Conservation (phyloP, 2,888 invertebrate genomes). For the Heterodera filipjevi region DNA sequence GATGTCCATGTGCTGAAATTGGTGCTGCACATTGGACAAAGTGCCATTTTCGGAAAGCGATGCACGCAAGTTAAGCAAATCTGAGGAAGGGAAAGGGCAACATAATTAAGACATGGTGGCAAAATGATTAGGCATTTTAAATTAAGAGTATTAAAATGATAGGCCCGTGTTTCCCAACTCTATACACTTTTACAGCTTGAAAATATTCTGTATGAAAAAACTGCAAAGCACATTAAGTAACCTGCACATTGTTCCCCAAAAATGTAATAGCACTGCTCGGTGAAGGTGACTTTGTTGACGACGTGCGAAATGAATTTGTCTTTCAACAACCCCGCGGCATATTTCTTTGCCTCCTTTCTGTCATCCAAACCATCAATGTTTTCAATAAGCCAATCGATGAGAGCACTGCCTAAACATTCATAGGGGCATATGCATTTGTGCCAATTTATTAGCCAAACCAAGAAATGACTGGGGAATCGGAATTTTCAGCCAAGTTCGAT, state of each 20-base stretch:
- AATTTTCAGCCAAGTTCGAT: conserved; percentile 98
- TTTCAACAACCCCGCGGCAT: conserved; percentile 53
- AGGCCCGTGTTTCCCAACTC: no score
- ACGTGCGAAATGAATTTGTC: conserved; percentile 58
- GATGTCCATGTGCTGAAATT: background rate
- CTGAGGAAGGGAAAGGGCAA: conserved; percentile 4
- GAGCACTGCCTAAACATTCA: conserved; percentile 48
- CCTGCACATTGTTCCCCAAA: conserved; percentile 49
- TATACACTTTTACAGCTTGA: no score
- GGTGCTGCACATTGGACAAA: background rate
- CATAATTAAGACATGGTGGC: no score
- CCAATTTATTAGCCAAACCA: conserved; percentile 67
- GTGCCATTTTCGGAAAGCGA: background rate
- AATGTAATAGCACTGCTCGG: conserved; percentile 58
- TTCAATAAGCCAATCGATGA: conserved; percentile 59
- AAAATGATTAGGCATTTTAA: no score
- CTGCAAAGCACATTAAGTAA: background rate
- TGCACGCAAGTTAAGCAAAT: conserved; percentile 11
- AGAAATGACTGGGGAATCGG: conserved; percentile 98
- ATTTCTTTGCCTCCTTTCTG: conserved; percentile 51
- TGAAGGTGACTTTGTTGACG: conserved; percentile 60
- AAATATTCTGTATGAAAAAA: no score
- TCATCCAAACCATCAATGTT: conserved; percentile 55
- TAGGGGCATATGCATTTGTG: background rate
- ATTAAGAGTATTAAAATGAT: no score